Percentiles rank a stretch among this genome's conserved stretches.
Conservation (phyloP, 2,113 vertebrate genomes). For the Varanus salvator region DNA sequence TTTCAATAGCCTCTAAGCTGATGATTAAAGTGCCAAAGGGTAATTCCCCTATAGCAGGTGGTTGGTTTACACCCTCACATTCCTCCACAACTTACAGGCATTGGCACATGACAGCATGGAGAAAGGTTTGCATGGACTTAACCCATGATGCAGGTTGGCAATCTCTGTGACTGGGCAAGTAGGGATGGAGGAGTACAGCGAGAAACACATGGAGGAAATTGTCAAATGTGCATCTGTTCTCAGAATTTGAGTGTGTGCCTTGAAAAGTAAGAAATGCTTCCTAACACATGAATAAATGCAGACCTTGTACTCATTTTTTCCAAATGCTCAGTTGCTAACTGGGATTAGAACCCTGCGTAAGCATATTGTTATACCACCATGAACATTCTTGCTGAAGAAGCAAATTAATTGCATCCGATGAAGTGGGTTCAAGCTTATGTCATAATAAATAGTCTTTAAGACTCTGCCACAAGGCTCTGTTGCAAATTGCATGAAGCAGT, state of each 20-base stretch:
- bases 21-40: not conserved
- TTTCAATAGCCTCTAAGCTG: not conserved
- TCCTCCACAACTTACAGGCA: not conserved
- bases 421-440: not conserved
- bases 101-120: no score
- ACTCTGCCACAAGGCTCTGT: not conserved
- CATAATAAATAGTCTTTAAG: not conserved
- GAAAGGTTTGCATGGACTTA: not conserved
- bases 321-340: not conserved
- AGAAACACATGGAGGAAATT: not conserved
- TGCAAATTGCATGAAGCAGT: not conserved
- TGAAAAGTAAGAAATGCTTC: not conserved
- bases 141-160: not conserved
- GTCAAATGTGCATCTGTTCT: not conserved
- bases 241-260: not conserved
- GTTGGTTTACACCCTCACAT: not conserved
- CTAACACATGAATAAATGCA: not conserved
- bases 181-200: not conserved
- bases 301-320: not conserved
- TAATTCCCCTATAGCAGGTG: not conserved
- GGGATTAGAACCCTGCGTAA: not conserved
- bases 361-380: not conserved
- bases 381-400: not conserved
- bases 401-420: not conserved
- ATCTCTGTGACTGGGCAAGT: not conserved